A percentile compares a stretch with the other conserved stretches of the same genome.
Conservation (phyloP, 2,888 invertebrate genomes). For the Magallana nippona region DNA sequence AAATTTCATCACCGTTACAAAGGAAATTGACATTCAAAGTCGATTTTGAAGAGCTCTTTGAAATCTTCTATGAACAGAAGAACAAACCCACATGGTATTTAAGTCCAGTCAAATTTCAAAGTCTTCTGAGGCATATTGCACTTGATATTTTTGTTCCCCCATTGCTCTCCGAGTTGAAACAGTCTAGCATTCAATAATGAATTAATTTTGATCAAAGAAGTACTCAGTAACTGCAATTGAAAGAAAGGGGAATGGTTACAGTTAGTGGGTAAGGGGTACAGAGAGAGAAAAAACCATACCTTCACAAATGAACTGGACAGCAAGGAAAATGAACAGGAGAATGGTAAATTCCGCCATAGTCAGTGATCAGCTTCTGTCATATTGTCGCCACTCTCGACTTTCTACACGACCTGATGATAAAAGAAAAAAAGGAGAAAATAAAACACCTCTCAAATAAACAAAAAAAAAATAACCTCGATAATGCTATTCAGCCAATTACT, state of each 20-base stretch:
- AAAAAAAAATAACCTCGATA: too few species aligned
- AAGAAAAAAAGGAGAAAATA: neutral
- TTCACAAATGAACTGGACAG: slow-evolving; percentile 17
- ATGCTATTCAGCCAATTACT: too few species aligned
- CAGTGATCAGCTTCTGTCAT: slow-evolving; percentile 23
- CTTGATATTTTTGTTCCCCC: neutral
- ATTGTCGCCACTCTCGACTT: neutral
- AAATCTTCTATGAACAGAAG: slow-evolving; percentile 24
- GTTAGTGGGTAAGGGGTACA: too few species aligned
- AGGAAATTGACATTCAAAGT: slow-evolving; percentile 33
- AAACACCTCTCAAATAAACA: neutral
- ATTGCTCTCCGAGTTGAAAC: neutral
- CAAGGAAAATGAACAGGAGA: neutral
- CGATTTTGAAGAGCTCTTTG: slow-evolving; percentile 31
- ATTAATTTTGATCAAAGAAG: neutral
- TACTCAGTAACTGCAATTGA: neutral
- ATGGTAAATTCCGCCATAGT: neutral
- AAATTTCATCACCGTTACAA: slow-evolving; percentile 29
- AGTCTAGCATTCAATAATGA: neutral
- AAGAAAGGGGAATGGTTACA: too few species aligned
- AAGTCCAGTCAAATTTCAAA: slow-evolving; percentile 23
- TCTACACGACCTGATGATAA: neutral
- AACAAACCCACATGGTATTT: neutral
- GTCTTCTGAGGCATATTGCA: neutral
- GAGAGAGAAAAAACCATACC: neutral